phyloP scores from a whole-genome alignment of 1,140 invertebrate genomes.

The Elymnias hypermnestra region DNA sequence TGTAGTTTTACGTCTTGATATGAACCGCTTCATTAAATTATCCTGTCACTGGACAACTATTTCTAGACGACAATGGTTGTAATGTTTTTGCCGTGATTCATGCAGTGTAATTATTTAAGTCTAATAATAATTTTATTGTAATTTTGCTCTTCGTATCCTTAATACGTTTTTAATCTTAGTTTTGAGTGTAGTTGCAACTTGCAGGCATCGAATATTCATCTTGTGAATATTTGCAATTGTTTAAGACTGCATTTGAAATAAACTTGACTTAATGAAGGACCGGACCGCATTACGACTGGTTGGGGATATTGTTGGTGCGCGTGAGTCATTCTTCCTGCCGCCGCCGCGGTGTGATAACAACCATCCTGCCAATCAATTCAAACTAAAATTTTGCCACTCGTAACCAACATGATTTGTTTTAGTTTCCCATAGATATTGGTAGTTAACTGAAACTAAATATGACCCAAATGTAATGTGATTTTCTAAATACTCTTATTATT shows the following conservation, averaged over 20 bases:
- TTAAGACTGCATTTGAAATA: constrained; percentile 25
- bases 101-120: constrained; percentile 23
- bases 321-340: constrained; percentile 67
- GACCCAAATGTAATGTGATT: constrained; percentile 49
- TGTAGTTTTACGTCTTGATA: constrained; percentile 18
- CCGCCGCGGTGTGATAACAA: constrained; percentile 52
- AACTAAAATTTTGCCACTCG: constrained; percentile 47
- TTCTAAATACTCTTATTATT: constrained; percentile 22
- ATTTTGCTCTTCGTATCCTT: constrained; percentile 17
- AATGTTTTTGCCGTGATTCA: constrained; percentile 36
- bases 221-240: neutral
- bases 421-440: constrained; percentile 8
- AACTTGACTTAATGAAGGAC: constrained; percentile 35
- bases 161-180: constrained; percentile 12
- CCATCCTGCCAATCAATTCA: constrained; percentile 66
- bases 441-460: constrained; percentile 22
- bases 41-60: constrained; percentile 34
- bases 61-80: constrained; percentile 34
- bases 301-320: constrained; percentile 48
- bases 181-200: neutral
- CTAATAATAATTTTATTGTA: constrained; percentile 25
- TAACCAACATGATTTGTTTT: constrained; percentile 40
- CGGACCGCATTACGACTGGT: constrained; percentile 38
- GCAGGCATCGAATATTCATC: neutral
- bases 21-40: constrained; percentile 30